Evolutionary conservation across 2,888 invertebrate species (phyloP).

Genomic region (Erebia ligea): DNA sequence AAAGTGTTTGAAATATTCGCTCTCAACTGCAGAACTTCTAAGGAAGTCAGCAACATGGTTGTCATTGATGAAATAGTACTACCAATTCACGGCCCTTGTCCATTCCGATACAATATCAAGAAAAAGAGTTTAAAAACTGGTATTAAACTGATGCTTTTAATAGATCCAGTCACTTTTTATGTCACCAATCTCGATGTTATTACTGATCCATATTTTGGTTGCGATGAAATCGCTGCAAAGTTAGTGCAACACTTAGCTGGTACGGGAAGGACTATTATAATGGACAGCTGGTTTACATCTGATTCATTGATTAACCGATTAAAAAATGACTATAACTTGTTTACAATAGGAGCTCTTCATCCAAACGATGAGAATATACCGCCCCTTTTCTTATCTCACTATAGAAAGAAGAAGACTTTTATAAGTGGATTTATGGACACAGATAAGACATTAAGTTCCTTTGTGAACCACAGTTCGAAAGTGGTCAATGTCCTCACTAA

Average conservation of each 20-base stretch:
- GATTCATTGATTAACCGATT: conserved; percentile 56
- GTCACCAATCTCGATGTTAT: conserved; percentile 72
- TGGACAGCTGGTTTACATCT: conserved; percentile 73
- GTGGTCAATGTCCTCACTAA: conserved; percentile 66
- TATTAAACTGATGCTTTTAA: conserved; percentile 68
- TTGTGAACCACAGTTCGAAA: conserved; percentile 60
- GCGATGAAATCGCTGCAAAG: conserved; percentile 64
- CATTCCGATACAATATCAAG: conserved; percentile 69
- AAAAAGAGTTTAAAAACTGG: conserved; percentile 67
- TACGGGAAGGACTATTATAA: conserved; percentile 61
- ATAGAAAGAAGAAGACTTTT: conserved; percentile 57
- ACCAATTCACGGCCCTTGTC: conserved; percentile 72
- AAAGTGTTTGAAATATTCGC: conserved; percentile 76
- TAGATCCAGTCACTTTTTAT: conserved; percentile 72
- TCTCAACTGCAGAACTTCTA: conserved; percentile 69
- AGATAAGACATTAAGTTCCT: conserved; percentile 63
- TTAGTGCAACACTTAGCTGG: conserved; percentile 67
- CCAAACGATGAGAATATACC: conserved; percentile 66
- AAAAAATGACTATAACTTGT: conserved; percentile 60
- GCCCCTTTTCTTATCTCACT: conserved; percentile 62
- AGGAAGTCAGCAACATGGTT: conserved; percentile 58
- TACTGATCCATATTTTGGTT: conserved; percentile 63
- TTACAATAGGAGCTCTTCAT: conserved; percentile 61
- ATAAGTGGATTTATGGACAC: conserved; percentile 66
- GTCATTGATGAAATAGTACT: conserved; percentile 74